Conservation (phyloP, 2,797 vertebrate genomes). For the Phoebastria nigripes region DNA sequence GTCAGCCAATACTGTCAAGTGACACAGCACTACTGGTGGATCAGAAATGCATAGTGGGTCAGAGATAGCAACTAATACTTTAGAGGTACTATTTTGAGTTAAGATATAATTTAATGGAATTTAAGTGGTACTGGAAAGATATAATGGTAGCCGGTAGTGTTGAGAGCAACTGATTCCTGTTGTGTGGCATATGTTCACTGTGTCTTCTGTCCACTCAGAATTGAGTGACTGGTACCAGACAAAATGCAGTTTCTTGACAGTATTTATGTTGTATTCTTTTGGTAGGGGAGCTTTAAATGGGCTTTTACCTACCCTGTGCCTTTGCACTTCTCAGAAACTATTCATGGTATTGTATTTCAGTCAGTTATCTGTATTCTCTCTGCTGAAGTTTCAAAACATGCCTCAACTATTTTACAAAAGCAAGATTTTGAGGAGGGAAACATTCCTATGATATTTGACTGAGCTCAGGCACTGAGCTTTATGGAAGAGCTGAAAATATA, state of each 20-base stretch:
- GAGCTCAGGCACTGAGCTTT: background rate
- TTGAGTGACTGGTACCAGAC: background rate
- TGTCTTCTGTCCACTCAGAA: background rate
- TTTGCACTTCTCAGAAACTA: background rate
- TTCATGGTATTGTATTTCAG: background rate
- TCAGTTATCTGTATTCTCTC: background rate
- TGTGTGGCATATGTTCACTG: background rate
- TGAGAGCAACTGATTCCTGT: background rate
- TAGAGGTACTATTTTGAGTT: background rate
- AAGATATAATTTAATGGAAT: background rate
- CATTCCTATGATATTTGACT: background rate
- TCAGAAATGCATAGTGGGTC: background rate
- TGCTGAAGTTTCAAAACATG: background rate
- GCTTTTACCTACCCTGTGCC: background rate
- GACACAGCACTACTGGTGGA: fast-evolving
- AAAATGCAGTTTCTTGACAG: background rate
- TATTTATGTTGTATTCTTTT: background rate
- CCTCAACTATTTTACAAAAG: background rate
- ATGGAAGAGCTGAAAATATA: background rate
- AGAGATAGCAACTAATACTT: background rate
- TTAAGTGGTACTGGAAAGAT: background rate
- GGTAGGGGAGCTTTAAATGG: background rate
- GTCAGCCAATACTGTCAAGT: background rate
- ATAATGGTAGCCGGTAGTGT: background rate
- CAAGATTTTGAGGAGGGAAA: background rate